These are phyloP conservation scores for Anastatus disparis DNA, from an alignment of 1,140 invertebrate species.

Conservation along the genomic window DNA sequence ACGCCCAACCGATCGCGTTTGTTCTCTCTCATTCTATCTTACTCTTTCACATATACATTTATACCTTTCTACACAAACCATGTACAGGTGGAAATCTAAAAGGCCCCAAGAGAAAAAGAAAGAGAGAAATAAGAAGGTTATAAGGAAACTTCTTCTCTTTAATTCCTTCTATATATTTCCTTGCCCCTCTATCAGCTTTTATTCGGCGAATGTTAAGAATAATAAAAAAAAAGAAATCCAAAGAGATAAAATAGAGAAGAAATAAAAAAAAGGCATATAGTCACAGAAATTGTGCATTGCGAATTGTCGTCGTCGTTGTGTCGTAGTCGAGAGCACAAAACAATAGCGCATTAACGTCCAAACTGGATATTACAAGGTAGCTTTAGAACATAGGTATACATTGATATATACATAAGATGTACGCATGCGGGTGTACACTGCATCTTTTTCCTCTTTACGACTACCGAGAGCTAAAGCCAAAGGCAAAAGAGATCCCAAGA, in stretches of 20 bases:
- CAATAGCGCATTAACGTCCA: constrained; percentile 54
- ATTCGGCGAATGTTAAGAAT: too few species aligned
- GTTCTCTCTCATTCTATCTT: too few species aligned
- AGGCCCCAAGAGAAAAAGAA: constrained; percentile 41
- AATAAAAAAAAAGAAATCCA: too few species aligned
- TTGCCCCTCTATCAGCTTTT: too few species aligned
- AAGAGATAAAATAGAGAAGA: constrained; percentile 45
- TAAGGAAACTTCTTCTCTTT: background rate
- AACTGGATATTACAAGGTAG: constrained; percentile 49
- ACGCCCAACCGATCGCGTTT: background rate
- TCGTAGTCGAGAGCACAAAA: constrained; percentile 45
- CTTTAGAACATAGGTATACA: constrained; percentile 24
- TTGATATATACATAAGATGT: background rate
- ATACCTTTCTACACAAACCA: background rate
- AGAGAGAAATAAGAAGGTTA: background rate
- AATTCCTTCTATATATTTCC: constrained; percentile 40
- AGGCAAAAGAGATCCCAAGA: too few species aligned
- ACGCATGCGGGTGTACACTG: constrained; percentile 26
- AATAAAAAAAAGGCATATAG: too few species aligned
- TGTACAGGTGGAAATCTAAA: background rate
- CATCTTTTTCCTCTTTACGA: constrained; percentile 9
- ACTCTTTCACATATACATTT: background rate
- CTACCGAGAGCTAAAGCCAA: too few species aligned
- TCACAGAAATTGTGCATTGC: constrained; percentile 21
- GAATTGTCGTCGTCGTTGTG: too few species aligned